Conservation (phyloP, 2,113 vertebrate genomes). For the Petroica traversi region DNA sequence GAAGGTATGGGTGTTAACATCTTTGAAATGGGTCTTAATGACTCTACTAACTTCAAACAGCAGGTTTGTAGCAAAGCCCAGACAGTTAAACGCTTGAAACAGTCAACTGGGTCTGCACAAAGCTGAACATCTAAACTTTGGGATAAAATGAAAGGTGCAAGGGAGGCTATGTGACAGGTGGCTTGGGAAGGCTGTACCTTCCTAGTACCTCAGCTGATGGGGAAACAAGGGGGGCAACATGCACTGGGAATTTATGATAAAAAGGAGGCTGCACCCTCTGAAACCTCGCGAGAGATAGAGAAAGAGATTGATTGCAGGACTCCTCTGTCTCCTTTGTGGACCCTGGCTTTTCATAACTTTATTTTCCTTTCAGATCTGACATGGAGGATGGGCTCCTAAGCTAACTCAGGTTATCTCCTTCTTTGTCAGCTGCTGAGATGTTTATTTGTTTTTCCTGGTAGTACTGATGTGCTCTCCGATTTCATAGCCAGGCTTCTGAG, state of each 20-base stretch:
- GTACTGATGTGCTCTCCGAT: not conserved
- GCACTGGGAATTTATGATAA: rapidly evolving
- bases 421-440: not conserved
- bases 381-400: not conserved
- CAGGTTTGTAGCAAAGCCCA: not conserved
- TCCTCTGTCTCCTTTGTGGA: not conserved
- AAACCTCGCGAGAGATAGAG: not conserved
- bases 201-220: too few species aligned
- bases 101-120: not conserved
- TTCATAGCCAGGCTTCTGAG: not conserved
- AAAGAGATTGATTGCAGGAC: not conserved
- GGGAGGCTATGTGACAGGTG: not conserved
- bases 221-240: too few species aligned
- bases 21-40: not conserved
- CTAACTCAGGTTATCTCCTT: not conserved
- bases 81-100: too few species aligned
- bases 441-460: not conserved
- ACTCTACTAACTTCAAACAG: not conserved
- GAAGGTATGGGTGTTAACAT: not conserved
- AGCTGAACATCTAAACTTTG: not conserved
- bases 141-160: too few species aligned
- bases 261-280: not conserved
- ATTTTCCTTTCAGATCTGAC: not conserved
- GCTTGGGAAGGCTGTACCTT: not conserved
- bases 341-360: not conserved